These are phyloP conservation scores for Rhyacophila brunnea DNA, from an alignment of 1,140 invertebrate genomes.

Conservation along the genomic window DNA sequence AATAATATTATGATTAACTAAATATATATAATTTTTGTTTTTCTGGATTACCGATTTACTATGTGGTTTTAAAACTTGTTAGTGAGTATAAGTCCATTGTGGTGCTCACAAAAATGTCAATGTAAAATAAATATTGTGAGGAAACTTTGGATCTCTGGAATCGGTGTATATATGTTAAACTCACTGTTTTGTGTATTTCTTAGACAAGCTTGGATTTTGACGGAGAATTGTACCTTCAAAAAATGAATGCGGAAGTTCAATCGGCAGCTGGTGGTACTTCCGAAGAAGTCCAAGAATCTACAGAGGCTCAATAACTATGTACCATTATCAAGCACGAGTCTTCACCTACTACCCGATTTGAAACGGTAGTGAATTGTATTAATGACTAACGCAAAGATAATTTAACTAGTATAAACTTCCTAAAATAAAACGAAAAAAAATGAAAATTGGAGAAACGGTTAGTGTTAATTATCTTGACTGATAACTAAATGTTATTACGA, in stretches of 20 bases:
- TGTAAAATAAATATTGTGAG: no score
- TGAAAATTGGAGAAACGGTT: no score
- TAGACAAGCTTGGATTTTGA: constrained; percentile 31
- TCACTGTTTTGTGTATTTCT: constrained; percentile 2
- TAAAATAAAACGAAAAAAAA: not conserved
- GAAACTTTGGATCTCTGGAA: no score
- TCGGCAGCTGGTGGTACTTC: constrained; percentile 4
- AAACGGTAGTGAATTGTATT: not conserved
- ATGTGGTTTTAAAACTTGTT: no score
- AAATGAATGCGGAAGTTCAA: constrained; percentile 1
- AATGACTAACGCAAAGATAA: not conserved
- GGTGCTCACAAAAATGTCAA: no score
- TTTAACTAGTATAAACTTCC: not conserved
- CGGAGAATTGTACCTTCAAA: constrained; percentile 28
- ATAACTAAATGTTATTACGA: not conserved
- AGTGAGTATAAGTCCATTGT: no score
- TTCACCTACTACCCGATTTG: not conserved
- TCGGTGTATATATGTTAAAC: not conserved
- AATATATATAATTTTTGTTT: no score
- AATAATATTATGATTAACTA: no score
- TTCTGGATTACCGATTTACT: no score
- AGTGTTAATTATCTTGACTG: not conserved
- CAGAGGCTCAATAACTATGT: constrained; percentile 23
- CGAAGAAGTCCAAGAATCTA: constrained; percentile 23
- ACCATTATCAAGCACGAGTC: not conserved